These are phyloP conservation scores for Aleiodes leptofemur DNA, from an alignment of 2,888 invertebrate genomes.

Conservation along the genomic window DNA sequence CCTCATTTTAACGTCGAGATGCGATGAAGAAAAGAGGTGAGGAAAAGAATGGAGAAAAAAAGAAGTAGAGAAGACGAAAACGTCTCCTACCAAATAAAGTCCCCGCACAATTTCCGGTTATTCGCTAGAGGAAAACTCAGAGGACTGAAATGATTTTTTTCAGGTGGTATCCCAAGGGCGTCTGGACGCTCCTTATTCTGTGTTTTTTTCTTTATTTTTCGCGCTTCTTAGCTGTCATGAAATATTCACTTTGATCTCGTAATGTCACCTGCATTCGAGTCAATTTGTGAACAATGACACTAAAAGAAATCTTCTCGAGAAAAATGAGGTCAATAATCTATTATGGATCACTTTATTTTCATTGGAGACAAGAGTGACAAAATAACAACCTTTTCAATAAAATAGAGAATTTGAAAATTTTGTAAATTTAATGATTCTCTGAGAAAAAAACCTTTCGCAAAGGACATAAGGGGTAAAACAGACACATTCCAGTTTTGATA, in stretches of 20 bases:
- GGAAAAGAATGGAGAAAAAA: not conserved
- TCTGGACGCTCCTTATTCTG: not conserved
- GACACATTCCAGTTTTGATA: too few species aligned
- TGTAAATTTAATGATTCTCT: too few species aligned
- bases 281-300: too few species aligned
- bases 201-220: not conserved
- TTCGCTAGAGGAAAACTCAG: slow-evolving; percentile 19
- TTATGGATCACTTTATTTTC: too few species aligned
- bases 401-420: too few species aligned
- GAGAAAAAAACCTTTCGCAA: too few species aligned
- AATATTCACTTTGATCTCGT: not conserved
- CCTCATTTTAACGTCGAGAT: not conserved
- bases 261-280: not conserved
- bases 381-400: too few species aligned
- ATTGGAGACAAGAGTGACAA: too few species aligned
- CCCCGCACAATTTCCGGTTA: slow-evolving; percentile 39
- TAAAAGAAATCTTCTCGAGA: too few species aligned
- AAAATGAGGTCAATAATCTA: too few species aligned
- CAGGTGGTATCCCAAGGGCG: not conserved
- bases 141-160: slow-evolving; percentile 21
- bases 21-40: not conserved
- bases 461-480: too few species aligned
- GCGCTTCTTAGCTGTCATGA: not conserved
- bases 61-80: too few species aligned
- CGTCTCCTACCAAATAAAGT: slow-evolving; percentile 24